Base-by-base conservation (phyloP, 2,888 invertebrate species). In the Lycocerus yunnanus region DNA sequence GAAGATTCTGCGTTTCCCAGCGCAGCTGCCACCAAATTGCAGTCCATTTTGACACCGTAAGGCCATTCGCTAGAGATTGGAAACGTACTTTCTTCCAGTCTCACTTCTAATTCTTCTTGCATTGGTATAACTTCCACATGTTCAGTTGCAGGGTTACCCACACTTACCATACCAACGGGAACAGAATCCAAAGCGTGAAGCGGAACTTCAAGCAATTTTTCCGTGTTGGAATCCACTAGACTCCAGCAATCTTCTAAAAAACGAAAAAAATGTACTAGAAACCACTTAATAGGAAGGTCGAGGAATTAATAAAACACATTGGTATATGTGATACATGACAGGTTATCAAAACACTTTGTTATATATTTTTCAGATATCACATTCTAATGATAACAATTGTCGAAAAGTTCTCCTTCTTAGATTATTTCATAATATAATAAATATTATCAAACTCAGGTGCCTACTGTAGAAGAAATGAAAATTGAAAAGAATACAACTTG, bases 91-190 rank as follows among this genome's bases (percentile, higher is more conserved):
- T 89, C 87, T 82, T 89, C 88, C 70, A 89, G 80, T 70, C 89
- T 86, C 15, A 91, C 90, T 82, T 91, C 91, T 68, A 91, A 84
- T 80, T 91, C 91, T 83, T 91, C 91, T 84, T 90, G 89, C 87
- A 90, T 89, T 1, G 89, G 89, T 70, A 89, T 89, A 8, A 87
- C 87, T 80, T 88, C 86, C 6, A 86, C 86, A 77, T 86, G 85
- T 77, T 87, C 87, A 5, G 84, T 80, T 14, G 81, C 78, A 13
- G 81, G 78, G 65, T 81, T 83, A 69, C 82, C 83, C 9, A 82
- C 78, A 71, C 83, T 83, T 5, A 84, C 84, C 79, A 85, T 82
- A 21, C 84, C 82, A 15, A 83, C 84, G 15, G 84, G 83, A 15
- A 85, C 84, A 4, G 82, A 79, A 69, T 87, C 87, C 24, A 87